Evolutionary conservation across 2,797 vertebrate species (phyloP), one percentile per base, ranked within the genome.

Genomic region (Lutjanus argentimaculatus): DNA sequence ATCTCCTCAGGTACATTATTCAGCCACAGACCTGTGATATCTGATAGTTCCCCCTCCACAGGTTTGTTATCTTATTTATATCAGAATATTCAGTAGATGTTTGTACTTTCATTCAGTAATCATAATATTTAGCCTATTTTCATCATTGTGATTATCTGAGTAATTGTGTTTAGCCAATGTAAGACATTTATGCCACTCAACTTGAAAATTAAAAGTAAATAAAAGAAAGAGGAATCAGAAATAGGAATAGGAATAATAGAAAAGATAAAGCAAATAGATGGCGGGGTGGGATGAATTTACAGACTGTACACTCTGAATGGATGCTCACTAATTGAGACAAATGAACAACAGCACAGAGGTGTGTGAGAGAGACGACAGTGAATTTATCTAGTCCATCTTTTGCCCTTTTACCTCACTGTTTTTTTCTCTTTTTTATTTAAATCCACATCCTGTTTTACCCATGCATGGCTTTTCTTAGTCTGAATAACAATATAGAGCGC

Each of bases 251-350:
- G 56, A 68, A 55, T 68, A 74, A 75, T 43, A 71, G 11, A 67
- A 74, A 87, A 25, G 21, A 1, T 48, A 59, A 85, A 83, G 51
- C 25, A 69, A 85, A 80, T 52, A 58, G 70, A 85, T 74, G 72
- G 67, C 71, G 57, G 42, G 43, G 62, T 72, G 67, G 76, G 76
- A 85, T 83, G 75, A 59, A 87, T 91, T 79, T 85, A 84, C 80
- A 22, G 67, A 79, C 81, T 74, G 74, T 76, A 77, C 87, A 77
- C 67, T 46, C 73, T 22, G 78, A 89, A 82, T 76, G 84, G 87
- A 88, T 53, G 73, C 65, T 80, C 71, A n/a, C 88, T 93, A 93
- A 94, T 93, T 93, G 88, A 91, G 91, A 94, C 91, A 90, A 93
- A 94, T 93, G 92, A 88, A 86, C 80, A 91, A 75, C 84, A 78